Conservation (phyloP, 2,113 vertebrate species). For the Microcebus lehilahytsara region DNA sequence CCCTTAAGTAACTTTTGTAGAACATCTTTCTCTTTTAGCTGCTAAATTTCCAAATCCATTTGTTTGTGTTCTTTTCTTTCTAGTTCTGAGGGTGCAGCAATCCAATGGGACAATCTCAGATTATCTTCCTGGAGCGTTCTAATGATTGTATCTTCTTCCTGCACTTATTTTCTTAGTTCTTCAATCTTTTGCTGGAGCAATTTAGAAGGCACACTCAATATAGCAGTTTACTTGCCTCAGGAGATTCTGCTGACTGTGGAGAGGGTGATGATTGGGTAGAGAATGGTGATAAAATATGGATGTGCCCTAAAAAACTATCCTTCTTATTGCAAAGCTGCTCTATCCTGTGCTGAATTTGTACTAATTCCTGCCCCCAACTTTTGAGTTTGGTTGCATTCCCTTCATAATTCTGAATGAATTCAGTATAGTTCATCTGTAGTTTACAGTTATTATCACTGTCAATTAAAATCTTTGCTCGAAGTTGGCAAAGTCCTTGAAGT, state of each 20-base stretch:
- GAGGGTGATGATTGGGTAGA: background rate
- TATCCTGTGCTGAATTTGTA: constrained; percentile 89
- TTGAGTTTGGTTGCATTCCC: constrained; percentile 89
- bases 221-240: background rate
- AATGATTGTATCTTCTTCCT: constrained; percentile 86
- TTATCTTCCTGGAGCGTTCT: constrained; percentile 91
- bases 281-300: constrained; percentile 80
- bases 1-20: constrained; percentile 88
- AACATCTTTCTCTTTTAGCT: constrained; percentile 85
- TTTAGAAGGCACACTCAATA: constrained; percentile 66
- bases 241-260: background rate
- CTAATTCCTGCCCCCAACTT: constrained; percentile 87
- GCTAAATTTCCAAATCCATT: constrained; percentile 83
- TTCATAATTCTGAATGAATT: constrained; percentile 90
- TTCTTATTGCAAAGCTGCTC: constrained; percentile 88
- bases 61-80: constrained; percentile 83
- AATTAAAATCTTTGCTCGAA: constrained; percentile 87
- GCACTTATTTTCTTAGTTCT: constrained; percentile 79
- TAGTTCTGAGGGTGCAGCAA: constrained; percentile 82
- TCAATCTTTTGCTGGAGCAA: constrained; percentile 79
- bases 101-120: constrained; percentile 87
- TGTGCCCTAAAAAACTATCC: constrained; percentile 87
- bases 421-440: constrained; percentile 87
- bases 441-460: constrained; percentile 90
- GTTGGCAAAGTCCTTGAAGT: constrained; percentile 89